Conservation (phyloP, 2,888 invertebrate genomes). For the Eucriotettix oculatus region DNA sequence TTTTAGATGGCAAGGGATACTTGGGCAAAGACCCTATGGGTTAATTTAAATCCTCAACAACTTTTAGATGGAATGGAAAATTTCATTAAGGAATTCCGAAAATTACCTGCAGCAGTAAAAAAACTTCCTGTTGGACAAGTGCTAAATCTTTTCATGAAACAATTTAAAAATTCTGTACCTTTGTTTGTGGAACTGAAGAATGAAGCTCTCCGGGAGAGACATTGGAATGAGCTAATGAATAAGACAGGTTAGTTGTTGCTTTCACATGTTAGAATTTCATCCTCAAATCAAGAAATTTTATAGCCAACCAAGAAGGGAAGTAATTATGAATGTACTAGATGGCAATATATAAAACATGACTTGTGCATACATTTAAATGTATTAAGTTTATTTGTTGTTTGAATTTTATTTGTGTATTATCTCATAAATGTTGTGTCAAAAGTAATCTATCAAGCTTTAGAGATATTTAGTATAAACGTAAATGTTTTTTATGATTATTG, state of each 20-base stretch:
- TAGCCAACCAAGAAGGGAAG: too few species aligned
- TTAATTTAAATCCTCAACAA: slow-evolving; percentile 66
- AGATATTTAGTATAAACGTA: background rate
- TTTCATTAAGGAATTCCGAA: slow-evolving; percentile 62
- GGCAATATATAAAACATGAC: too few species aligned
- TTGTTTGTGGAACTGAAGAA: slow-evolving; percentile 82
- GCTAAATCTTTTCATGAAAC: slow-evolving; percentile 70
- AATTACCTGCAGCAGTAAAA: slow-evolving; percentile 45
- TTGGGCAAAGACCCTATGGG: slow-evolving; percentile 82
- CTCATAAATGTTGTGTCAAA: background rate
- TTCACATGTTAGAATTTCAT: too few species aligned
- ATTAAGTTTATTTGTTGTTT: too few species aligned
- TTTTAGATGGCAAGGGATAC: slow-evolving; percentile 44
- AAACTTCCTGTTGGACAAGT: slow-evolving; percentile 43
- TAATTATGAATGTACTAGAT: too few species aligned
- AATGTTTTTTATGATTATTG: too few species aligned
- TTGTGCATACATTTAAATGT: too few species aligned
- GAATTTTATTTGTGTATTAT: too few species aligned
- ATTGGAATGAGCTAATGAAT: slow-evolving; percentile 78
- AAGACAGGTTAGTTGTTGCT: slow-evolving; percentile 64
- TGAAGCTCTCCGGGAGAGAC: slow-evolving; percentile 75
- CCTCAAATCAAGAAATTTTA: too few species aligned
- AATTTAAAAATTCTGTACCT: slow-evolving; percentile 73
- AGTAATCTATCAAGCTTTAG: background rate
- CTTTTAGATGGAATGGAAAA: slow-evolving; percentile 73